Percentiles rank a stretch among this genome's conserved stretches.
These are phyloP conservation scores for Apodemia mormo DNA, from an alignment of 2,888 invertebrate species.

Conservation along the genomic window DNA sequence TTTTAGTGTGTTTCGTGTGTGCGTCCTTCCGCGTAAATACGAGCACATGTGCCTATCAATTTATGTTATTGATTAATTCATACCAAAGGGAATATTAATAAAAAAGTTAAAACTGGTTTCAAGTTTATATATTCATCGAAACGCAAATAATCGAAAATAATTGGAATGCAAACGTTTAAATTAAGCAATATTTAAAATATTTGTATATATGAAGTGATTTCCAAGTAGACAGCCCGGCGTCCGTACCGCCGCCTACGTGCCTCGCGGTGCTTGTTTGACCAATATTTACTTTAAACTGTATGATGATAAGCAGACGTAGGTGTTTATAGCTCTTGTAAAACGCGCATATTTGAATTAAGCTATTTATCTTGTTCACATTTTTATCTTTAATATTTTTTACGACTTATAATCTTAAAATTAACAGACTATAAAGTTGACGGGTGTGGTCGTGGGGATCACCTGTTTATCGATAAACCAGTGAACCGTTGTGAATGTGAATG, in stretches of 20 bases:
- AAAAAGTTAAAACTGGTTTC: background rate
- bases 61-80: too few relatives aligned
- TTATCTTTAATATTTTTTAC: background rate
- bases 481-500: too few relatives aligned
- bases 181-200: conserved; percentile 3
- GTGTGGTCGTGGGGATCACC: too few relatives aligned
- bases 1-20: too few relatives aligned
- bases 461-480: too few relatives aligned
- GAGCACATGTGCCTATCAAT: too few relatives aligned
- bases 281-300: conserved; percentile 34
- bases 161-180: background rate
- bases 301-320: conserved; percentile 32
- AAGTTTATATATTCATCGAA: background rate
- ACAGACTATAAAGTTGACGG: too few relatives aligned
- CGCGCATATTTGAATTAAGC: conserved; percentile 20
- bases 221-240: background rate
- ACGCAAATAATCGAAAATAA: background rate
- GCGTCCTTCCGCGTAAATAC: too few relatives aligned
- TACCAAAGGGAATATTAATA: background rate
- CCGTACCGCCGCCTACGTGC: conserved; percentile 32
- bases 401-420: too few relatives aligned
- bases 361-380: conserved; percentile 1
- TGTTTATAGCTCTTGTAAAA: conserved; percentile 30
- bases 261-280: conserved; percentile 28
- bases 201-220: conserved; percentile 1